These are phyloP conservation scores for Drosophila arawakana DNA, from an alignment of 1,140 invertebrate species.

Conservation along the genomic window DNA sequence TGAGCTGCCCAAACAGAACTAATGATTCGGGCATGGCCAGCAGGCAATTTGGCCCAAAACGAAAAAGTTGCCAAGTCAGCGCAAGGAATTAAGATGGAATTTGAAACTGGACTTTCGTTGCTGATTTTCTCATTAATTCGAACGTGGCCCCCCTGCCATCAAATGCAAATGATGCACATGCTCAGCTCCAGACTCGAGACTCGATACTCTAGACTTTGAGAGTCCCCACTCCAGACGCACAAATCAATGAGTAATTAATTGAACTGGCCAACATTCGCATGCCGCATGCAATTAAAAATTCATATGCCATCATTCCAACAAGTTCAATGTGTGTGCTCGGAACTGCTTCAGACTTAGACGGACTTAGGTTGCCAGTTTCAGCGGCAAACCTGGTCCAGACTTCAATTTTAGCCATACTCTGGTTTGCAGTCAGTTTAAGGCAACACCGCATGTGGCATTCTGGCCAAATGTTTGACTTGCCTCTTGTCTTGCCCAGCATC, in stretches of 20 bases:
- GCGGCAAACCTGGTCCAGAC: slow-evolving; percentile 29
- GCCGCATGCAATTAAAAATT: slow-evolving; percentile 81
- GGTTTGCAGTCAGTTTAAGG: neutral
- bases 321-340: slow-evolving; percentile 69
- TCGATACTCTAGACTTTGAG: neutral
- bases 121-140: slow-evolving; percentile 41
- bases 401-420: neutral
- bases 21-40: slow-evolving; percentile 30
- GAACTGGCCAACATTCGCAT: slow-evolving; percentile 69
- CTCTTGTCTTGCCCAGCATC: slow-evolving; percentile 37
- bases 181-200: neutral
- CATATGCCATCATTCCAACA: slow-evolving; percentile 58
- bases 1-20: slow-evolving; percentile 27
- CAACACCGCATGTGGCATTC: slow-evolving; percentile 50
- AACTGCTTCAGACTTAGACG: slow-evolving; percentile 45
- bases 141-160: slow-evolving; percentile 49
- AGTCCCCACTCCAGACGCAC: slow-evolving; percentile 59
- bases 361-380: slow-evolving; percentile 56
- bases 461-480: slow-evolving; percentile 41
- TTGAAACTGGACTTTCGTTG: neutral
- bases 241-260: slow-evolving; percentile 82
- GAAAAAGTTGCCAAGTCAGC: slow-evolving; percentile 72
- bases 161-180: slow-evolving; percentile 75
- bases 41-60: slow-evolving; percentile 53
- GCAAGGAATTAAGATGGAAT: slow-evolving; percentile 57